Base-by-base conservation (phyloP, 2,888 invertebrate species). In the Hirtodrosophila duncani region DNA sequence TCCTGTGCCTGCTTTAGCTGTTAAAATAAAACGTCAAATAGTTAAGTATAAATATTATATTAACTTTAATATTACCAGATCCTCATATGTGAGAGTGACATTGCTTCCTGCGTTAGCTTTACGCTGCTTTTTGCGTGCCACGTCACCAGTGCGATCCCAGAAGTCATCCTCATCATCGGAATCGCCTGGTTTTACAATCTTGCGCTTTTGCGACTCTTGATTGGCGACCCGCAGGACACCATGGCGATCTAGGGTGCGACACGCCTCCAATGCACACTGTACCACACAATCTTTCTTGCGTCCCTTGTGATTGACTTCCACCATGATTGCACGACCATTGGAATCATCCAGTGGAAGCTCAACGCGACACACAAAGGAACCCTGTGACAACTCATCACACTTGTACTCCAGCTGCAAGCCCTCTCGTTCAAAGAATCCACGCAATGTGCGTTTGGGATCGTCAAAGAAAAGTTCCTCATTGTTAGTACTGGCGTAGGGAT, bases 401-500 rank as follows among this genome's bases (percentile, higher is more conserved):
- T 95, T 91, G 82, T 98, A 98, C 30, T 92, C 92, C 21, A 97
- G 88, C 53, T 96, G 94, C 37, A 92, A 90, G 0, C 98, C 91
- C 87, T 99, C 98, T 44, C 98, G 89, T 84, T 99, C 99, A 86
- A 96, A 98, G 89, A 94, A 99, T 0, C 97, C 96, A 36, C 95
- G 89, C 9, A 99, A 86, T 0, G 97, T 95, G 85, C 97, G 97
- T 87, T 98, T 98, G 0, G 99, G 99, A 87, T 99, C 98, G 39
- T 95, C 93, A 23, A 97, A 87, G 85, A 96, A 97, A 10, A 97
- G 86, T 60, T 97, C 95, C 84, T 98, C 98, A 83, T 97, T 95
- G 33, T 90, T 91, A 0, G 92, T 91, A 36, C 89, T 88, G 0
- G 96, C 95, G 82, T 90, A 96, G 0, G 96, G 96, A 87, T 96